Evolutionary conservation across 1,140 invertebrate genomes (phyloP).

Genomic region (Aradophagus sp.): DNA sequence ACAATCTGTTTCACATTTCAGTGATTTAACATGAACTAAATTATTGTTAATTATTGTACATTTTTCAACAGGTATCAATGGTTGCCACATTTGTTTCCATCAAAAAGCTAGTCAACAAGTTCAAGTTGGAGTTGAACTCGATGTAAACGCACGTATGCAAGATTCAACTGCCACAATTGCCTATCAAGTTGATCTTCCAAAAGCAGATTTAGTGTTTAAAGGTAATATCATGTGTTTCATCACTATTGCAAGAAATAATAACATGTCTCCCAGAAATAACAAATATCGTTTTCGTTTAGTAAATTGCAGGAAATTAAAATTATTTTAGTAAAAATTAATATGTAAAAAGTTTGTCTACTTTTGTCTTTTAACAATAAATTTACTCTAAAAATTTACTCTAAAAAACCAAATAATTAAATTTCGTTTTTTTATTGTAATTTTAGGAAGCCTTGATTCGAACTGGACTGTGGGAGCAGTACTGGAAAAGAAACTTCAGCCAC

Average conservation of each 20-base stretch:
- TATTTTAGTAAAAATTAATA: too few species aligned
- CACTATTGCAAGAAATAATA: too few species aligned
- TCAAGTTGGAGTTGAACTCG: slow-evolving; percentile 88
- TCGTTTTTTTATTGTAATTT: slow-evolving; percentile 57
- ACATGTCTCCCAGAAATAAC: too few species aligned
- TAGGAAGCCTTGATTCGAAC: slow-evolving; percentile 94
- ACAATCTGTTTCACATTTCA: too few species aligned
- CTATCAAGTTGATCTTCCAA: slow-evolving; percentile 97
- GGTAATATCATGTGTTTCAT: too few species aligned
- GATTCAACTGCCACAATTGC: slow-evolving; percentile 95
- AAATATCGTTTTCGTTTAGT: too few species aligned
- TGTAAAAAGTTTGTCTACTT: too few species aligned
- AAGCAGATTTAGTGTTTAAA: slow-evolving; percentile 94
- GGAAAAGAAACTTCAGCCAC: slow-evolving; percentile 92
- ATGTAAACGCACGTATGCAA: slow-evolving; percentile 89
- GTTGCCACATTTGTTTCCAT: slow-evolving; percentile 93
- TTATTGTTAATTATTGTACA: slow-evolving; percentile 2
- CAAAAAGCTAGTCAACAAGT: slow-evolving; percentile 95
- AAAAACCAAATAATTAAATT: too few species aligned
- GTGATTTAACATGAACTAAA: too few species aligned
- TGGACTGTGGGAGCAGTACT: slow-evolving; percentile 95
- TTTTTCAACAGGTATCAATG: slow-evolving; percentile 78
- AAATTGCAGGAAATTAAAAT: too few species aligned
- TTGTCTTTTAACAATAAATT: too few species aligned
- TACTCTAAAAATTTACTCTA: too few species aligned